phyloP scores from a whole-genome alignment of 2,888 invertebrate species.

The Amphiduros pacificus region DNA sequence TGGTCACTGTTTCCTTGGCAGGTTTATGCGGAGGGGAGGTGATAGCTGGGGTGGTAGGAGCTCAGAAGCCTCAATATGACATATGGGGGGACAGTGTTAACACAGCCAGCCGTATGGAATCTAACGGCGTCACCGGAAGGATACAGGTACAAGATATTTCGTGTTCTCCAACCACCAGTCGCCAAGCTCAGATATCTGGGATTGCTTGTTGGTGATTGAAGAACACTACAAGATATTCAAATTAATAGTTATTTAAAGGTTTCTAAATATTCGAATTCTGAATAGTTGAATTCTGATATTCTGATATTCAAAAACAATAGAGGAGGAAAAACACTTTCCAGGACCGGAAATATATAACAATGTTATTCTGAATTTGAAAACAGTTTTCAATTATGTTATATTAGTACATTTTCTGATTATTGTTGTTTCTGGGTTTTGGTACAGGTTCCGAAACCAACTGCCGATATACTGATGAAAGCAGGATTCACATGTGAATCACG shows the following conservation, averaged over 20 bases:
- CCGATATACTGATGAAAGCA: constrained; percentile 77
- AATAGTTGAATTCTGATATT: too few species aligned
- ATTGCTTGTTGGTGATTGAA: not conserved
- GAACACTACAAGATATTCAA: not conserved
- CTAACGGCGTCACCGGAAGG: constrained; percentile 83
- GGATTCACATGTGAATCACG: constrained; percentile 85
- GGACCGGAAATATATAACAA: not conserved
- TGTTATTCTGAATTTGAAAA: too few species aligned
- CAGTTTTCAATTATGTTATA: not conserved
- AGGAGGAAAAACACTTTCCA: not conserved
- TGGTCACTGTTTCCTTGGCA: constrained; percentile 60
- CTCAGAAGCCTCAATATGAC: constrained; percentile 92
- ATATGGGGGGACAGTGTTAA: constrained; percentile 98
- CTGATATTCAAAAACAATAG: too few species aligned
- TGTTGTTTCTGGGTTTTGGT: constrained; percentile 2
- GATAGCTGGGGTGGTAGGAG: constrained; percentile 94
- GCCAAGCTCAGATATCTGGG: not conserved
- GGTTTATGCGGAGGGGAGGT: constrained; percentile 90
- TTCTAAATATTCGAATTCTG: not conserved
- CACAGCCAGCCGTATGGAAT: constrained; percentile 86
- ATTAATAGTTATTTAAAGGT: not conserved
- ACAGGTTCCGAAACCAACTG: constrained; percentile 75
- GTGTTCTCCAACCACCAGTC: not conserved
- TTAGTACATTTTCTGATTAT: not conserved
- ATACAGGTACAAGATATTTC: constrained; percentile 74